Base-by-base conservation (phyloP, 2,113 vertebrate species). In the Donacobius atricapilla region DNA sequence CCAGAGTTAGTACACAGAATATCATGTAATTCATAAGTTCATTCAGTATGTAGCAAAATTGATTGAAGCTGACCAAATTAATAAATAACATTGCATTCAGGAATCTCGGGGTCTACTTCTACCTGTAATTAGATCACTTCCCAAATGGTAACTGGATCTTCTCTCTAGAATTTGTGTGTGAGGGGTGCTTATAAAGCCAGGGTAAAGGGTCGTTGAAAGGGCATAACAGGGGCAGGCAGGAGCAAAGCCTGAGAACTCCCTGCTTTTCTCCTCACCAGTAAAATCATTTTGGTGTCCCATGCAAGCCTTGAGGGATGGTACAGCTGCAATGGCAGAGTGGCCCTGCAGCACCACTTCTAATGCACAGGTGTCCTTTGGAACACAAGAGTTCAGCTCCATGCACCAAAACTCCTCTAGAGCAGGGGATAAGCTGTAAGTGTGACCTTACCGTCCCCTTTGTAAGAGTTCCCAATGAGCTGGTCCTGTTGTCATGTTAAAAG, bases 401-500 rank as follows among this genome's bases (percentile, higher is more conserved):
- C 17, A 58, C 17, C n/a, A 37, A 16, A 65, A 33, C 35, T 35
- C 25, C 70, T 33, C 60, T 24, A 60, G 47, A 35, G 60, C 3
- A 47, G 18, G 19, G 22, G 24, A 40, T 31, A 47, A 60, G 21
- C 39, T 33, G 17, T 8, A 30, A 9, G 12, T 48, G 64, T 21
- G 73, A 72, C 83, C 98, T 98, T 95, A 99, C 99, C 99, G 96
- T 23, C 97, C 98, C 93, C 99, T 98, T 95, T 99, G 99, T 15
- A 99, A 97, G 60, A 99, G 97, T 91, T 99, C 99, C 99, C 99
- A 99, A 60, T 99, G 99, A 73, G 99, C 99, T 10, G 99, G 99
- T 53, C 99, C 99, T 4, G 99, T 99, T 45, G 99, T 99, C 98
- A 99, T 95, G 96, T 99, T 99, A 97, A 99, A 99, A 93, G 99